A percentile compares a stretch with the other conserved stretches of the same genome.
These are phyloP conservation scores for Phyllopteryx taeniolatus DNA, from an alignment of 2,113 vertebrate genomes.

Conservation along the genomic window DNA sequence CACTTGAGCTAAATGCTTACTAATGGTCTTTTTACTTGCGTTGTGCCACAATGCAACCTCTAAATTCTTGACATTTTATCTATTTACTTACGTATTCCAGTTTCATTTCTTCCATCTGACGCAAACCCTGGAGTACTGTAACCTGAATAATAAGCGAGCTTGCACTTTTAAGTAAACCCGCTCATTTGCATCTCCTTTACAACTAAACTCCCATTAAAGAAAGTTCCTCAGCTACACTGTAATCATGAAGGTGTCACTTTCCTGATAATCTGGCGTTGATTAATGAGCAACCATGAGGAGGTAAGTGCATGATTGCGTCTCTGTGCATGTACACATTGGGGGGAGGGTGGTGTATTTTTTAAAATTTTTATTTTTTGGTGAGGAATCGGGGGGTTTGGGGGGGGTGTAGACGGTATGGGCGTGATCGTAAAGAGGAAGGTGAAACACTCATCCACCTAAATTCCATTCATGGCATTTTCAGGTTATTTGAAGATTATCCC, in stretches of 20 bases:
- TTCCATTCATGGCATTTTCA: slow-evolving; percentile 11
- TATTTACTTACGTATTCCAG: not conserved
- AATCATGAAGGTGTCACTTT: slow-evolving; percentile 64
- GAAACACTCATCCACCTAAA: slow-evolving; percentile 12
- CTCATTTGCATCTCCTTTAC: slow-evolving; percentile 51
- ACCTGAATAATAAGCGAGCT: slow-evolving; percentile 34
- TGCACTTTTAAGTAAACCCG: slow-evolving; percentile 31
- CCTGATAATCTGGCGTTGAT: slow-evolving; percentile 66
- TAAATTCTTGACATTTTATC: not conserved
- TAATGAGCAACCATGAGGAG: slow-evolving; percentile 54
- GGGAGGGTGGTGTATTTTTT: not conserved
- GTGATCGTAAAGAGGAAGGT: not conserved
- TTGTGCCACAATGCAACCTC: not conserved
- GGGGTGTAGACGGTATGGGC: not conserved
- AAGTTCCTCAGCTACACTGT: slow-evolving; percentile 47
- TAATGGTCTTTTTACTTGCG: slow-evolving; percentile 19
- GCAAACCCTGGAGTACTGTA: slow-evolving; percentile 19
- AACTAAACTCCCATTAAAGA: slow-evolving; percentile 50
- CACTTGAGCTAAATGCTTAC: slow-evolving; percentile 11
- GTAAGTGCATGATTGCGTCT: slow-evolving; percentile 1
- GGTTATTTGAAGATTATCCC: not conserved
- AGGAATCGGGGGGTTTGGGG: not conserved
- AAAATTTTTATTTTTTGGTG: too few species aligned
- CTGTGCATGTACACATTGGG: not conserved
- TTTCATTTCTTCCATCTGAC: slow-evolving; percentile 9